Evolutionary conservation across 1,140 invertebrate species (phyloP).

Genomic region (Whitmania pigra): DNA sequence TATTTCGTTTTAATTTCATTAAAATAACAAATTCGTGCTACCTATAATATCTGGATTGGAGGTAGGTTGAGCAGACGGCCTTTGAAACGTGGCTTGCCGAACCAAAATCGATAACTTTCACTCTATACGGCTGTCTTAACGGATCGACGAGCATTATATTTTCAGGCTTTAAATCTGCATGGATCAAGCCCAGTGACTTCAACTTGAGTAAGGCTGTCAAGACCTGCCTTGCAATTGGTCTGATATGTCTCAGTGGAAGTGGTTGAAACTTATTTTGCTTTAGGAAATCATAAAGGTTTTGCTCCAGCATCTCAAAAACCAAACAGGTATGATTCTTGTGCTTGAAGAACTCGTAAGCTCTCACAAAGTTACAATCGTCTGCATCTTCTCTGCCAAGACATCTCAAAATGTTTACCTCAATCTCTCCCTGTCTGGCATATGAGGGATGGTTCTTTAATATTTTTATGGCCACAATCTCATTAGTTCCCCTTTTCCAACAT

Average conservation of each 20-base stretch:
- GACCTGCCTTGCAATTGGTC: constrained; percentile 96
- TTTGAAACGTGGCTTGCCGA: constrained; percentile 97
- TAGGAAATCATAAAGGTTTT: constrained; percentile 98
- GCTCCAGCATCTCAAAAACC: constrained; percentile 99
- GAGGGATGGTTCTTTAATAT: constrained; percentile 99
- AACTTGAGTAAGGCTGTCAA: constrained; percentile 93
- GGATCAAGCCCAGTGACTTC: constrained; percentile 95
- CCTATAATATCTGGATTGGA: constrained; percentile 94
- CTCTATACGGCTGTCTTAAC: constrained; percentile 79
- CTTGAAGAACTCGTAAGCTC: constrained; percentile 97
- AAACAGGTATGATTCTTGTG: constrained; percentile 99
- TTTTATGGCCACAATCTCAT: constrained; percentile 99
- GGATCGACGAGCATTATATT: constrained; percentile 99
- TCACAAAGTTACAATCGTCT: constrained; percentile 94
- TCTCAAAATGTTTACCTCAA: constrained; percentile 95
- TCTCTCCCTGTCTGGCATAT: constrained; percentile 97
- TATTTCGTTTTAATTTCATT: too few relatives aligned
- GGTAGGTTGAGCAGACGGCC: constrained; percentile 96
- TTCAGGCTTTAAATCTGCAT: constrained; percentile 98
- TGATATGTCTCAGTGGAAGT: constrained; percentile 89
- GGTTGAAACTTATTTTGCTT: constrained; percentile 99
- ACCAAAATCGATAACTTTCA: constrained; percentile 98
- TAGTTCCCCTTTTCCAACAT: constrained; percentile 99
- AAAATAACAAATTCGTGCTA: constrained; percentile 26
- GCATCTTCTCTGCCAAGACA: constrained; percentile 96